phyloP scores from a whole-genome alignment of 2,113 vertebrate species.

The Hydrochoerus hydrochaeris region DNA sequence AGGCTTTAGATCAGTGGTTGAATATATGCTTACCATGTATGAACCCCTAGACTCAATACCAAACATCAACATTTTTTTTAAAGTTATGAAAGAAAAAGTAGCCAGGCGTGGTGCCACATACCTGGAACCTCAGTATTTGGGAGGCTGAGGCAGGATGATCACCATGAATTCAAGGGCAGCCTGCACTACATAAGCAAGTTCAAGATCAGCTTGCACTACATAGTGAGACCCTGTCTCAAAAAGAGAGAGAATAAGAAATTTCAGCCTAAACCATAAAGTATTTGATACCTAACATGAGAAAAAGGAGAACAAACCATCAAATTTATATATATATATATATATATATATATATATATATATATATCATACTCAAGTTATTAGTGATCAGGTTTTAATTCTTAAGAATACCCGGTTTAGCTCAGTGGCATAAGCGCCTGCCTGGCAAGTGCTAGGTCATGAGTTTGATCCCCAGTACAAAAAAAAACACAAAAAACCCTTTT shows the following conservation, averaged over 20 bases:
- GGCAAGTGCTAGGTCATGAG: too few relatives aligned
- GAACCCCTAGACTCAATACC: neutral
- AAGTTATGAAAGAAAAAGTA: neutral
- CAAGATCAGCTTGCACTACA: too few relatives aligned
- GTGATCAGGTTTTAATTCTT: neutral
- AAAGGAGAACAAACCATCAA: neutral
- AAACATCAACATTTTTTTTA: neutral
- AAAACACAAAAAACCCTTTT: too few relatives aligned
- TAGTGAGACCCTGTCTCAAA: too few relatives aligned
- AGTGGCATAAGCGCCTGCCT: too few relatives aligned
- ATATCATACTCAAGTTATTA: neutral
- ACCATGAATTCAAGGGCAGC: too few relatives aligned
- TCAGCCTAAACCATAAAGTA: neutral
- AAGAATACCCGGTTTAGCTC: neutral
- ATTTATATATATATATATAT: neutral
- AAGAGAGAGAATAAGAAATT: too few relatives aligned
- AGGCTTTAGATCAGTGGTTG: neutral
- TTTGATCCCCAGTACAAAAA: too few relatives aligned
- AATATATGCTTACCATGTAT: neutral
- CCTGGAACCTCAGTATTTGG: too few relatives aligned
- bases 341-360: neutral
- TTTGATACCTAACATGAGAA: neutral
- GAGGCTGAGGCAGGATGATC: too few relatives aligned
- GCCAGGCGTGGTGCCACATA: too few relatives aligned
- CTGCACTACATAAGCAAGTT: too few relatives aligned